Evolutionary conservation across 2,113 vertebrate species (phyloP), one percentile per base, ranked within the genome.

Genomic region (Aphelocoma coerulescens): DNA sequence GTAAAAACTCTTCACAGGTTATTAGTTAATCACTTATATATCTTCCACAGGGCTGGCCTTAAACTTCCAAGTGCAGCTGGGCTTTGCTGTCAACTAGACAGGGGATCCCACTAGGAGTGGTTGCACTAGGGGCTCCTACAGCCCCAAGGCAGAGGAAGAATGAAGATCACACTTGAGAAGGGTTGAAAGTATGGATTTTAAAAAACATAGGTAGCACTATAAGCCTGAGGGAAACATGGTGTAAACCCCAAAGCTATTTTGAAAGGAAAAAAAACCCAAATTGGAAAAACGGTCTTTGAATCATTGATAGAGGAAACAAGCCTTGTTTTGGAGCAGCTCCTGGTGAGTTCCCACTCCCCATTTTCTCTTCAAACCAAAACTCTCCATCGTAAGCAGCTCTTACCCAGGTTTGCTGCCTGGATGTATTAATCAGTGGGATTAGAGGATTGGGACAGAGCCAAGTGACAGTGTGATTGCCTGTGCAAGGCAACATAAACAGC

Each of bases 311-410:
- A 62, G 35, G 46, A 59, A 88, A 49, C 1, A 28, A 66, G 14
- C 11, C 6, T 6, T 16, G 43, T 61, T 48, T 49, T 52, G 6
- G 30, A 74, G 32, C 11, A 91, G 17, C 3, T n/a, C 27, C 16
- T 0, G 0, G 35, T 44, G 37, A 37, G 14, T 43, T 71, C 48
- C 9, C 44, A 58, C 14, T 9, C 57, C 65, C 27, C 0, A 0
- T 79, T 82, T 88, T 69, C 11, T 79, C 33, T 82, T 67, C 4
- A 41, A 46, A 86, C 43, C 49, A 76, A 58, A 79, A 27, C 19
- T 55, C 13, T 32, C 20, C 28, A 37, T 23, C 0, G 0, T n/a
- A 59, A 61, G 41, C 37, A 27, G 20, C 28, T 86, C 49, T 79
- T 41, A 33, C 3, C 15, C 26, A 73, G 43, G 32, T 75, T 78